A percentile compares a stretch with the other conserved stretches of the same genome.
Evolutionary conservation across 1,140 invertebrate genomes (phyloP).

Genomic region (Daktulosphaira vitifoliae): DNA sequence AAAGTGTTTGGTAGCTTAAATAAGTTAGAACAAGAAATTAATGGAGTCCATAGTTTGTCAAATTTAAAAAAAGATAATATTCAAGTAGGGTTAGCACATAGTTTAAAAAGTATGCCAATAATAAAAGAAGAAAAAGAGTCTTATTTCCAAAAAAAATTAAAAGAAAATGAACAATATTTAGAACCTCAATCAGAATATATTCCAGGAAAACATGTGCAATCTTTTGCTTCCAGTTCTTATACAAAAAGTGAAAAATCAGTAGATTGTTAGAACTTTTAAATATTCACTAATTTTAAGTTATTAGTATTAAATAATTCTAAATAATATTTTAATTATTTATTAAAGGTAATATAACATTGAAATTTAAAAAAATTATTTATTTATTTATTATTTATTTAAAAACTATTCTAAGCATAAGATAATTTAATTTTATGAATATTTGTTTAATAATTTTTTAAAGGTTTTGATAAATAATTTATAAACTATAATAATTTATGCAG

Average conservation of each 20-base stretch:
- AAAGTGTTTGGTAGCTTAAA: background rate
- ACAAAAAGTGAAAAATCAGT: background rate
- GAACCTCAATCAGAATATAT: slow-evolving; percentile 12
- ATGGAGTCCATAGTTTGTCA: background rate
- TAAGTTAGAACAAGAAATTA: slow-evolving; percentile 16
- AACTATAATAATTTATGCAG: too few species aligned
- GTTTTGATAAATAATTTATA: too few species aligned
- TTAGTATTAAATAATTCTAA: too few species aligned
- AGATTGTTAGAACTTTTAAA: too few species aligned
- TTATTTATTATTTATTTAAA: too few species aligned
- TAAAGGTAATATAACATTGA: too few species aligned
- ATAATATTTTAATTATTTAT: too few species aligned
- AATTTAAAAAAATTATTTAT: too few species aligned
- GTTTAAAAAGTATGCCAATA: slow-evolving; percentile 13
- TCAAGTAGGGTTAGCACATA: slow-evolving; percentile 1
- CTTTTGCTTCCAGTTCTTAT: background rate
- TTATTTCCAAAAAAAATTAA: background rate
- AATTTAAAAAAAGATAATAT: slow-evolving; percentile 11
- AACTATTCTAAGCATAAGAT: too few species aligned
- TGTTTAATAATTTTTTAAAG: too few species aligned
- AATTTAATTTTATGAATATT: too few species aligned
- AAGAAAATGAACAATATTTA: slow-evolving; percentile 13
- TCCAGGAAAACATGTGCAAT: background rate
- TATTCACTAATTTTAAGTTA: too few species aligned
- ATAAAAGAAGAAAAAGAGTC: background rate